phyloP scores from a whole-genome alignment of 2,888 invertebrate genomes.

The Pogonocherus hispidulus region DNA sequence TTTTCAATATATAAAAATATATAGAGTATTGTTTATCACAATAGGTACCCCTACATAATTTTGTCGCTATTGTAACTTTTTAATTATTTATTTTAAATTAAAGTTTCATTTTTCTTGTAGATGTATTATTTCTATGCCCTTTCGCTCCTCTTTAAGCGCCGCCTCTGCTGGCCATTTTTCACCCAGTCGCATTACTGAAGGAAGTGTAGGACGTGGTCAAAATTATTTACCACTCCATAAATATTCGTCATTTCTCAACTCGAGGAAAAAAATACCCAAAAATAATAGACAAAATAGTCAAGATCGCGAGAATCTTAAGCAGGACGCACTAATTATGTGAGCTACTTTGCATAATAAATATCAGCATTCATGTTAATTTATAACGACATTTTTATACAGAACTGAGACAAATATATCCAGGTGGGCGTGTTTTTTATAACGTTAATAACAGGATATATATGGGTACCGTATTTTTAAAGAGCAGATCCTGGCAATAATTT shows the following conservation, averaged over 20 bases:
- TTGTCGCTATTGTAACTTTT: no score
- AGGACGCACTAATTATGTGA: conserved; percentile 3
- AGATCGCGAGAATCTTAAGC: background rate
- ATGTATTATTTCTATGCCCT: no score
- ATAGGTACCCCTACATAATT: no score
- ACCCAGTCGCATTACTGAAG: background rate
- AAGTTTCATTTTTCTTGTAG: no score
- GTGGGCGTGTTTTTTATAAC: conserved; percentile 7
- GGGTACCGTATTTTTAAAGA: background rate
- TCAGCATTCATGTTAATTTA: conserved; percentile 9
- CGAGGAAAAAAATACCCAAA: background rate
- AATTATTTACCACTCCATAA: background rate
- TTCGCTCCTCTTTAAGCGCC: background rate
- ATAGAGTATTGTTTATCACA: no score
- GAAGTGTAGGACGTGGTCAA: background rate
- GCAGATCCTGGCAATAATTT: background rate
- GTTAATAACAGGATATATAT: background rate
- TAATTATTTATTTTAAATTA: no score
- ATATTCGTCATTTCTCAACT: background rate
- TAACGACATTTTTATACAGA: conserved; percentile 6
- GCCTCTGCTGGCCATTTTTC: background rate
- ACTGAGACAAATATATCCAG: background rate
- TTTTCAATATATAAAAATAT: no score
- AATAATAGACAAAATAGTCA: conserved; percentile 2
- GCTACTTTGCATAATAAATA: conserved; percentile 12